These are phyloP conservation scores for Charanyca ferruginea DNA, from an alignment of 2,888 invertebrate species.

Conservation along the genomic window DNA sequence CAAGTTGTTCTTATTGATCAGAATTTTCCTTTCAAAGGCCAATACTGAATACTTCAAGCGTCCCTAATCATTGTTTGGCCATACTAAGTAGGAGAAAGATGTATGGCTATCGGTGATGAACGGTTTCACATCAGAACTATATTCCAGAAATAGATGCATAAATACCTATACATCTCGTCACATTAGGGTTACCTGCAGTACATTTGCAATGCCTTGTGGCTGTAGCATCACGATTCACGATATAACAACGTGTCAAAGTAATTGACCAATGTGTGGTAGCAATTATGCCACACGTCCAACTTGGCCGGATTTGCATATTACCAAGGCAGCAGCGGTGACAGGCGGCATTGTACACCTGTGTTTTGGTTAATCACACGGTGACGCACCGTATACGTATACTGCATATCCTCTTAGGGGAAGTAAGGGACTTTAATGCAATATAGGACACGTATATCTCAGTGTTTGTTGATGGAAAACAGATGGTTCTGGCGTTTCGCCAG, in stretches of 20 bases:
- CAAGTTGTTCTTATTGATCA: too few species aligned
- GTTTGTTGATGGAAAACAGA: constrained; percentile 73
- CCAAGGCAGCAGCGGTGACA: constrained; percentile 41
- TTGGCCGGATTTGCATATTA: constrained; percentile 60
- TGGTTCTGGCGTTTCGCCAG: constrained; percentile 74
- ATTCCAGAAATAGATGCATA: not conserved
- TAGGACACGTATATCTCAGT: constrained; percentile 57
- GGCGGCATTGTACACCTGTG: constrained; percentile 35
- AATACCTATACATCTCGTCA: constrained; percentile 25
- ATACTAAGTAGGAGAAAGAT: not conserved
- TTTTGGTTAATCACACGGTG: constrained; percentile 38
- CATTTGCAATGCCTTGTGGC: constrained; percentile 43
- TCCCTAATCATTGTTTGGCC: not conserved
- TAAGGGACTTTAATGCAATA: constrained; percentile 49
- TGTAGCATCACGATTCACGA: constrained; percentile 31
- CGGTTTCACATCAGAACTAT: constrained; percentile 20
- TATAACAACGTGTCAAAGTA: constrained; percentile 56
- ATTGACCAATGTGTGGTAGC: constrained; percentile 60
- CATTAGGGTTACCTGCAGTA: constrained; percentile 19
- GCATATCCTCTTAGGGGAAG: constrained; percentile 23
- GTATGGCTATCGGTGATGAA: not conserved
- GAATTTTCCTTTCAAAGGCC: not conserved
- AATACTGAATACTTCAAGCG: not conserved
- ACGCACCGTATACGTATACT: constrained; percentile 38
- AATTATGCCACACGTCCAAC: constrained; percentile 59